A percentile compares a stretch with the other conserved stretches of the same genome.
These are phyloP conservation scores for Himalopsyche anomala DNA, from an alignment of 2,888 invertebrate species.

Conservation along the genomic window DNA sequence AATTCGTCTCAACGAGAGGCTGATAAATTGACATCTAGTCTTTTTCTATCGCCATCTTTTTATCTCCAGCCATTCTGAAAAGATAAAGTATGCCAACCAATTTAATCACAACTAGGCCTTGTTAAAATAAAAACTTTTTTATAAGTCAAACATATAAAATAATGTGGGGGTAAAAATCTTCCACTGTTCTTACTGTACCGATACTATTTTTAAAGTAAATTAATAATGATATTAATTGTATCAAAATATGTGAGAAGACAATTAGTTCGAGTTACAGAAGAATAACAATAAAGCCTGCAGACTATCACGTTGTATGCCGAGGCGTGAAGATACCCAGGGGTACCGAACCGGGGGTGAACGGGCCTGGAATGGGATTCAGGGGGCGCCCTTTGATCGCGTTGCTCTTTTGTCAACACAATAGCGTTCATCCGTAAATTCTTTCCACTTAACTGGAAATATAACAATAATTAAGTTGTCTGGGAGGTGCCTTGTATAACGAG, in stretches of 20 bases:
- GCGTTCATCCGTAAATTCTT: conserved; percentile 64
- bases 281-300: conserved; percentile 1
- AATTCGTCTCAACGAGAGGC: too few relatives aligned
- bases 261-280: neutral
- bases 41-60: too few relatives aligned
- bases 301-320: neutral
- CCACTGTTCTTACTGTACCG: too few relatives aligned
- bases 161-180: too few relatives aligned
- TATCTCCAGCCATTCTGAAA: too few relatives aligned
- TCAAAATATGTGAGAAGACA: neutral
- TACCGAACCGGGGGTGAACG: neutral
- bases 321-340: conserved; percentile 42
- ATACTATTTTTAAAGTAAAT: too few relatives aligned
- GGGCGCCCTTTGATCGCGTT: conserved; percentile 61
- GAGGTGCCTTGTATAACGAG: conserved; percentile 50
- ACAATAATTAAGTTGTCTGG: conserved; percentile 60
- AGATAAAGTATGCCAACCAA: too few relatives aligned
- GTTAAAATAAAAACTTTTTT: too few relatives aligned
- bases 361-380: conserved; percentile 3
- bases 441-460: conserved; percentile 65
- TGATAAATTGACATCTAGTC: too few relatives aligned
- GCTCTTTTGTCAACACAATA: conserved; percentile 65
- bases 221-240: too few relatives aligned
- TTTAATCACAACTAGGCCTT: too few relatives aligned
- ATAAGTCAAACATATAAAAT: too few relatives aligned